phyloP scores from a whole-genome alignment of 2,888 invertebrate species.

The Sepiola atlantica region DNA sequence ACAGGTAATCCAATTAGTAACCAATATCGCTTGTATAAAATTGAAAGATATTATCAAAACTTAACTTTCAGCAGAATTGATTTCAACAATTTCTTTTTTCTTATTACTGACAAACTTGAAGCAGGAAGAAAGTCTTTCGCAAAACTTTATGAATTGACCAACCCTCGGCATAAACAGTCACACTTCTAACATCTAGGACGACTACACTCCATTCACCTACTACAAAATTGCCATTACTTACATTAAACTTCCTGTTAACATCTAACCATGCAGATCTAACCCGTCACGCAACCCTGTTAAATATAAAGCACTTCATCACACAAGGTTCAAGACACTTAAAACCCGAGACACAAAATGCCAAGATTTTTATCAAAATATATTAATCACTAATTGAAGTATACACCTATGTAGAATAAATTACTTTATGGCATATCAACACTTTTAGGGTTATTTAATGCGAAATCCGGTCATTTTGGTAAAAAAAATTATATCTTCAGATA shows the following conservation, averaged over 20 bases:
- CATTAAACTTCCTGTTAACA: background rate
- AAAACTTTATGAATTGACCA: background rate
- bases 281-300: background rate
- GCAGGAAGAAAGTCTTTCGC: background rate
- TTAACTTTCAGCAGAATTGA: background rate
- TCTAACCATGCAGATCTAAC: background rate
- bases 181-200: background rate
- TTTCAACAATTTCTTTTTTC: background rate
- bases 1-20: background rate
- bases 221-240: background rate
- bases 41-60: background rate
- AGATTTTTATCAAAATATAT: background rate
- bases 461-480: no score
- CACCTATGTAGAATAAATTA: no score
- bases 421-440: no score
- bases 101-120: background rate
- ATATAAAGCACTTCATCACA: conserved; percentile 7
- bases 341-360: background rate
- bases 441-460: no score
- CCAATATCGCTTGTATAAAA: background rate
- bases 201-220: background rate
- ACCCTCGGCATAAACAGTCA: background rate
- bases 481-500: no score
- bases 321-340: background rate
- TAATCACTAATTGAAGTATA: background rate